Percentiles rank a stretch among this genome's conserved stretches.
Evolutionary conservation across 2,113 vertebrate genomes (phyloP).

Genomic region (Rhinolophus ferrumequinum): DNA sequence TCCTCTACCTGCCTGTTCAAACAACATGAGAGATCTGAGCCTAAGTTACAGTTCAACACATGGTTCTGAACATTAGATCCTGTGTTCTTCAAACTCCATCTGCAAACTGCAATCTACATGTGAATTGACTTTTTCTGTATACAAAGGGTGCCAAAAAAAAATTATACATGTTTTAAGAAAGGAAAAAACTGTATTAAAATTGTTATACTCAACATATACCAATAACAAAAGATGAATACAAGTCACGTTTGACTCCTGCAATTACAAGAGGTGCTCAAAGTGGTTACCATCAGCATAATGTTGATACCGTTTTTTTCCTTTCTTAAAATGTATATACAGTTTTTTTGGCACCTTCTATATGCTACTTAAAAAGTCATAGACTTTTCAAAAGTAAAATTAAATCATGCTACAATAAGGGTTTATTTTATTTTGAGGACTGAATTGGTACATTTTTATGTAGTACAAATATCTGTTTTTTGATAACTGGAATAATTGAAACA

Average conservation of each 20-base stretch:
- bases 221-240: no score
- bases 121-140: not conserved
- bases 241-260: no score
- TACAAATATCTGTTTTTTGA: not conserved
- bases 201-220: no score
- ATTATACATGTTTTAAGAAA: no score
- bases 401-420: not conserved
- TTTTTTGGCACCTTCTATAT: no score
- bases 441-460: not conserved
- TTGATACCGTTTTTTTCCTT: no score
- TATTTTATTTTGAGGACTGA: not conserved
- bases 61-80: not conserved
- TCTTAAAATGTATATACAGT: no score
- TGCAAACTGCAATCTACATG: not conserved
- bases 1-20: not conserved
- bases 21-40: not conserved
- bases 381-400: not conserved
- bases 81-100: not conserved
- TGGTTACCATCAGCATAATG: no score
- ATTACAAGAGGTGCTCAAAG: no score
- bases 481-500: not conserved
- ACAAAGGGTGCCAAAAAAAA: no score
- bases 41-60: not conserved
- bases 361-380: not conserved
- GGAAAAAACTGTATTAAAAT: no score